Base-by-base conservation (phyloP, 1,140 invertebrate species). In the Antheraea mylitta region DNA sequence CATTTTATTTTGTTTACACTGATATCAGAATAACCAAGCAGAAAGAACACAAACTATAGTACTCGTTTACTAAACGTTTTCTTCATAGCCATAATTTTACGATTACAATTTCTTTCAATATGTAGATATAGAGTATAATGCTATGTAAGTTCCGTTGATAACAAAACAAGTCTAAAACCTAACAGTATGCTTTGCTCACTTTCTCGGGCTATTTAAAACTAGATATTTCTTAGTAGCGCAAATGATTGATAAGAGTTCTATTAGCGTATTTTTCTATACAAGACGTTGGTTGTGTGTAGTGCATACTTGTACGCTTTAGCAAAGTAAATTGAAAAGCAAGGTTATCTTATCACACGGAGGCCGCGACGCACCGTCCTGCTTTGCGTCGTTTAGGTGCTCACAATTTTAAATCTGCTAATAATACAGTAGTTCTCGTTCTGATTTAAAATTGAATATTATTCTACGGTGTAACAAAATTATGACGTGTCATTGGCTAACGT, bases 331-430 rank as follows among this genome's bases (percentile, higher is more conserved):
- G 85, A 79, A 85, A 89, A 82, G 81, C 90, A 90, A 90, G 90
- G 90, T 90, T 92, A 90, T 92, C 87, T 92, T 90, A 90, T 92
- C 87, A 89, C 73, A 72, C 68, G 74, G 83, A 83, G 85, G 83
- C 75, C 82, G 73, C 77, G 70, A 58, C 67, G 71, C 58, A 16
- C 38, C 58, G 58, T 22, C 68, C 42, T 30, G 71, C 67, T 70
- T 64, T 53, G 64, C 64, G 59, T 60, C 64, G 72, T 74, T 77
- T 73, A 66, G 71, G 73, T 70, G 71, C 72, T 80, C 77, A 74
- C 69, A 68, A 80, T 76, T 77, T 68, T 2, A 72, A 67, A 73
- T 77, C 71, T 66, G 70, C 60, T 64, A 75, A 75, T 66, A 53
- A 9, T 13, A 13, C 0, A 53, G 5, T 53, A n/a, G n/a, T 53